Conservation (phyloP, 2,113 vertebrate genomes). For the Gadus macrocephalus region DNA sequence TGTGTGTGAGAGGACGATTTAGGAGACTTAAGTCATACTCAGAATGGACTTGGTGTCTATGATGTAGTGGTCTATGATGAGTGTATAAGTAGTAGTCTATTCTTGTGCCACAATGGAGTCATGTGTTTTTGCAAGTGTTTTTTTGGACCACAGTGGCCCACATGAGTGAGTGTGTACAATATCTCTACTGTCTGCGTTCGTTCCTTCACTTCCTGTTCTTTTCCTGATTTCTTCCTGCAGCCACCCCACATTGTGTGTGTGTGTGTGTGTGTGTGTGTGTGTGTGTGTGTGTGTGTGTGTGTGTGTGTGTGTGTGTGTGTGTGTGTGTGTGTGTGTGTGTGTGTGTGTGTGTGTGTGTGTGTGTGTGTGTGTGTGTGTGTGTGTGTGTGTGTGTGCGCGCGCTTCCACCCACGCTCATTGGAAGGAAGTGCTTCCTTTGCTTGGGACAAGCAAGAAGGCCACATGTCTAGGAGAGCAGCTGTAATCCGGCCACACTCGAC, state of each 20-base stretch:
- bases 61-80: background rate
- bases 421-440: slow-evolving; percentile 44
- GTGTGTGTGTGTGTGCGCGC: background rate
- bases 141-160: slow-evolving; percentile 57
- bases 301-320: no score
- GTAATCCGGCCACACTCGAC: slow-evolving; percentile 10
- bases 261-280: background rate
- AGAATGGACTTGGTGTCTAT: slow-evolving; percentile 27
- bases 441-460: slow-evolving; percentile 1
- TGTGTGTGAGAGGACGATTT: background rate
- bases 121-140: slow-evolving; percentile 63
- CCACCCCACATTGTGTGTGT: slow-evolving; percentile 37
- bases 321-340: no score
- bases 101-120: slow-evolving; percentile 60
- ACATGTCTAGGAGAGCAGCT: background rate
- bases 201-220: slow-evolving; percentile 53
- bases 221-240: slow-evolving; percentile 56
- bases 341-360: background rate
- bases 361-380: slow-evolving; percentile 5
- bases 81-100: slow-evolving; percentile 26
- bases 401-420: background rate
- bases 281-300: slow-evolving; percentile 1
- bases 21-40: slow-evolving; percentile 23
- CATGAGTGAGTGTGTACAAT: slow-evolving; percentile 65
- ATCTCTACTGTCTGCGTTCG: slow-evolving; percentile 63